Percentiles rank a stretch among this genome's conserved stretches.
phyloP scores from a whole-genome alignment of 2,113 vertebrate genomes.

The Vulpes lagopus region DNA sequence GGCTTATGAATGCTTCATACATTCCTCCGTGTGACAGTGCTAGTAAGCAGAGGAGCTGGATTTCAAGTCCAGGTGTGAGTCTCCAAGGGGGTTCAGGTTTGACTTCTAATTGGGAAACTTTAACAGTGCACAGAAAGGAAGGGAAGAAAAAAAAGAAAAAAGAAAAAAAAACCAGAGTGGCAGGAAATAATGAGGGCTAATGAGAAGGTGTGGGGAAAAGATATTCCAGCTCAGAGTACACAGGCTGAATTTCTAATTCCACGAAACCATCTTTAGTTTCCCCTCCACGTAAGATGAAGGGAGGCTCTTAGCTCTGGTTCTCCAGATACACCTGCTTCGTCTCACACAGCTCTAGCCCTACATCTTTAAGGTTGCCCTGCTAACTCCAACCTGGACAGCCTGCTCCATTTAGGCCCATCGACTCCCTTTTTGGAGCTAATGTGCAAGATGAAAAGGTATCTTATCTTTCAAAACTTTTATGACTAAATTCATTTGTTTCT shows the following conservation, averaged over 20 bases:
- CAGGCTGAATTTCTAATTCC: neutral
- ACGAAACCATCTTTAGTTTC: neutral
- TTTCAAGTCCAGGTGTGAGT: conserved; percentile 1
- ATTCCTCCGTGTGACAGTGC: neutral
- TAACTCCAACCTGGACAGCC: neutral
- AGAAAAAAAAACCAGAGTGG: neutral
- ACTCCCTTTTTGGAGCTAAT: neutral
- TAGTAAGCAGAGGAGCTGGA: neutral
- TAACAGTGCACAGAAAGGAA: neutral
- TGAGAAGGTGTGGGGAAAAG: neutral
- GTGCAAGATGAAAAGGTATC: neutral
- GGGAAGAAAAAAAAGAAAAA: no score
- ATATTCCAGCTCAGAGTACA: neutral
- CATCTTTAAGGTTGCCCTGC: neutral
- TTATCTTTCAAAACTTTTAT: neutral
- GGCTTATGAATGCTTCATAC: neutral
- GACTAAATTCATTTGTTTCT: neutral
- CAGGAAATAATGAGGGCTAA: neutral
- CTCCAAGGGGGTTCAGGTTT: neutral
- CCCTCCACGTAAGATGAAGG: neutral
- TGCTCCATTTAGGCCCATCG: neutral
- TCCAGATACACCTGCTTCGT: neutral
- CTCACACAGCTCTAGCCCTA: neutral
- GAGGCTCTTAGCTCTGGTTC: neutral
- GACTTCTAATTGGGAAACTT: neutral